These are phyloP conservation scores for Autographa gamma DNA, from an alignment of 2,888 invertebrate species.

Conservation along the genomic window DNA sequence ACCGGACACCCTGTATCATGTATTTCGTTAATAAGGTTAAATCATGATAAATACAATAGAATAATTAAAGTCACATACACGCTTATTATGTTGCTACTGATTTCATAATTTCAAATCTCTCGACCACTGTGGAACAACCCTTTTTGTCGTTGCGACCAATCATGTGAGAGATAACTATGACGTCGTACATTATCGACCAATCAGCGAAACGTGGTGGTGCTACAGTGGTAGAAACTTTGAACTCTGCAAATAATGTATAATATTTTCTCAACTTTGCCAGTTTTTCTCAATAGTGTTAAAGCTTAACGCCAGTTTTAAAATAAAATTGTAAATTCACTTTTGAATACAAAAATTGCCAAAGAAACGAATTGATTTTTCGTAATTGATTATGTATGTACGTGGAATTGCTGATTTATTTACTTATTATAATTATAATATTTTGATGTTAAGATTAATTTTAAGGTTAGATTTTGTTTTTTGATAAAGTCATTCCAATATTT, in stretches of 20 bases:
- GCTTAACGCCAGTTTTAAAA: slow-evolving; percentile 80
- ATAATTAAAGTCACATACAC: slow-evolving; percentile 79
- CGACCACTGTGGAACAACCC: slow-evolving; percentile 59
- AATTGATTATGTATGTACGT: slow-evolving; percentile 69
- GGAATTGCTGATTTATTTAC: slow-evolving; percentile 75
- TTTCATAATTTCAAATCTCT: slow-evolving; percentile 64
- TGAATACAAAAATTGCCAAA: slow-evolving; percentile 88
- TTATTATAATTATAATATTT: slow-evolving; percentile 60
- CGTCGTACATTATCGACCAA: slow-evolving; percentile 24
- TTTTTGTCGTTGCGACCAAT: slow-evolving; percentile 38
- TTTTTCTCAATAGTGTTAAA: slow-evolving; percentile 82
- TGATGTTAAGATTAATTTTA: slow-evolving; percentile 70
- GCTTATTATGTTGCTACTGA: slow-evolving; percentile 83
- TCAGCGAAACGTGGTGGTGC: slow-evolving; percentile 20
- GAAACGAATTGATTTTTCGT: slow-evolving; percentile 80
- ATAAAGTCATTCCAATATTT: slow-evolving; percentile 85
- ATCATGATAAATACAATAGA: slow-evolving; percentile 77
- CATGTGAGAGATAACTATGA: slow-evolving; percentile 10
- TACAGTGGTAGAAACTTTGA: slow-evolving; percentile 63
- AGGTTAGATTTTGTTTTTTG: slow-evolving; percentile 63
- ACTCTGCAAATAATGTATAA: slow-evolving; percentile 74
- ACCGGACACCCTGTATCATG: too few relatives aligned
- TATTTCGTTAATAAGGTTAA: slow-evolving; percentile 76
- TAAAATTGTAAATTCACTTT: slow-evolving; percentile 87
- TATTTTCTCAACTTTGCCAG: slow-evolving; percentile 81